A percentile compares a stretch with the other conserved stretches of the same genome.
Conservation (phyloP, 2,888 invertebrate genomes). For the Dromius quadrimaculatus region DNA sequence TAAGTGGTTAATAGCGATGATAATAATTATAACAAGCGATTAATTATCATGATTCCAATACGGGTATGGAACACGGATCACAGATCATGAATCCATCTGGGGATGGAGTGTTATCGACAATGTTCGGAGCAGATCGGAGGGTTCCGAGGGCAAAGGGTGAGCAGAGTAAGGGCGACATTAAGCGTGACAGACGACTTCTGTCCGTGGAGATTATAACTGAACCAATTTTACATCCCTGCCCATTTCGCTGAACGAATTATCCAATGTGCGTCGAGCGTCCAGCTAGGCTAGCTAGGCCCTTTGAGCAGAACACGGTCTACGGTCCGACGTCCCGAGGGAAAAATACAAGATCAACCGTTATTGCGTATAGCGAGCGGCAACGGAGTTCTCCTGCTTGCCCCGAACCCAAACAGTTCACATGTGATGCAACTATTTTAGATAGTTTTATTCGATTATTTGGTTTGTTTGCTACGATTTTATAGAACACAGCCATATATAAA, state of each 20-base stretch:
- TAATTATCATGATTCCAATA: constrained; percentile 28
- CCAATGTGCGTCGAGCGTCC: constrained; percentile 42
- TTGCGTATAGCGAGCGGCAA: constrained; percentile 51
- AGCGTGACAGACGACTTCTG: constrained; percentile 42
- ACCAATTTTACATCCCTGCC: constrained; percentile 51
- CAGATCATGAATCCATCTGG: background rate
- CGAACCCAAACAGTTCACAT: background rate
- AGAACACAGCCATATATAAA: background rate
- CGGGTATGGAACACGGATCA: constrained; percentile 1
- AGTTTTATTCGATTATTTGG: constrained; percentile 33
- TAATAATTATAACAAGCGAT: constrained; percentile 34
- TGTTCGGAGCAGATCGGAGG: constrained; percentile 10
- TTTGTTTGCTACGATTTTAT: constrained; percentile 16
- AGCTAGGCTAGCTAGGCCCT: constrained; percentile 41
- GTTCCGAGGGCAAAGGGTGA: background rate
- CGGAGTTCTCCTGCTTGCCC: constrained; percentile 4
- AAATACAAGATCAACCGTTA: constrained; percentile 59
- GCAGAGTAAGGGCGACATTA: constrained; percentile 21
- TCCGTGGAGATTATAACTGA: constrained; percentile 50
- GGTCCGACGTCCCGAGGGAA: constrained; percentile 55
- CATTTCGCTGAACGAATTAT: constrained; percentile 51
- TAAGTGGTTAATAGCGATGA: constrained; percentile 23
- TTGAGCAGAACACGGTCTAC: constrained; percentile 50
- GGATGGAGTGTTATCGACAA: constrained; percentile 14
- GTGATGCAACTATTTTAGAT: constrained; percentile 1